Evolutionary conservation across 2,113 vertebrate species (phyloP).

Genomic region (Spermophilus dauricus): DNA sequence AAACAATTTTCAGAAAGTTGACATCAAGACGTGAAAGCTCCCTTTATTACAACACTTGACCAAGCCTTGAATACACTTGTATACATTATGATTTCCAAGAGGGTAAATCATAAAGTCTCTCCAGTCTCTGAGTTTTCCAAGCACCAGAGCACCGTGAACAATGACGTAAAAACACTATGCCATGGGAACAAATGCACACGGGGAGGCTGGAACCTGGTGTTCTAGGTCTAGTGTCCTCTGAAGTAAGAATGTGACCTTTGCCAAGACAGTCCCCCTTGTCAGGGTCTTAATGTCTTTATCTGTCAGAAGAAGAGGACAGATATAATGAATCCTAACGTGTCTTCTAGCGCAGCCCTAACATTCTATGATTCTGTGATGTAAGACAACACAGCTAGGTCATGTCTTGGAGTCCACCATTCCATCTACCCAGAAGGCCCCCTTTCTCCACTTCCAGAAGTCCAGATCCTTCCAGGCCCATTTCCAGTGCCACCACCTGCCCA

Average conservation of each 20-base stretch:
- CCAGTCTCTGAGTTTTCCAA: background rate
- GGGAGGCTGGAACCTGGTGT: background rate
- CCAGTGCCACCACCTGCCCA: background rate
- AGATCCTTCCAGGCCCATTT: background rate
- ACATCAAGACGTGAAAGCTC: background rate
- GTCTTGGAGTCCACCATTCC: background rate
- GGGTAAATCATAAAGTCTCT: background rate
- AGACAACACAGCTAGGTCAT: background rate
- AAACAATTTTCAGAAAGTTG: constrained; percentile 27
- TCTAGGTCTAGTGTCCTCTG: background rate
- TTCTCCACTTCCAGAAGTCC: background rate
- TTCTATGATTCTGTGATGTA: background rate
- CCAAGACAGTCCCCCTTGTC: too few relatives aligned
- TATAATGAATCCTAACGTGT: background rate
- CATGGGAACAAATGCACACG: background rate
- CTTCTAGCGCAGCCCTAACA: background rate
- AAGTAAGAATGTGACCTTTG: background rate
- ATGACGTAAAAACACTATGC: background rate
- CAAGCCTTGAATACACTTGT: background rate
- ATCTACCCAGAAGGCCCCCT: background rate
- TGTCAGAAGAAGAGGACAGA: background rate
- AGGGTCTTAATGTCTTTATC: background rate
- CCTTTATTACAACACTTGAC: background rate
- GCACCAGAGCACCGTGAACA: background rate
- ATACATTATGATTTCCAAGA: background rate